Evolutionary conservation across 1,140 invertebrate genomes (phyloP).

Genomic region (Calliopsis andreniformis): DNA sequence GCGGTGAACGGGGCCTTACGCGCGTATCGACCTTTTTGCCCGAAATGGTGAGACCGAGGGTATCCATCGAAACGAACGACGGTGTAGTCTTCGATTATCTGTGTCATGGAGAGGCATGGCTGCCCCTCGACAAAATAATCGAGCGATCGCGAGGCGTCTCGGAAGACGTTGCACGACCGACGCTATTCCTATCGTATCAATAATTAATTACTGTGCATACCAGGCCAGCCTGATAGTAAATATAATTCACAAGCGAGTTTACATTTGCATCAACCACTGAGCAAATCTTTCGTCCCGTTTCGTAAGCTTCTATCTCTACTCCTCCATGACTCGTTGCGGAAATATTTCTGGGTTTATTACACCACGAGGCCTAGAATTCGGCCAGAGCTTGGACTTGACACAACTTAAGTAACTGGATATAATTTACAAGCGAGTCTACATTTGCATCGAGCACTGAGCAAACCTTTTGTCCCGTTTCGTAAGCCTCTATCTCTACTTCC

Average conservation of each 20-base stretch:
- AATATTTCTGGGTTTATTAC: too few species aligned
- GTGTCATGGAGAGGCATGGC: constrained; percentile 27
- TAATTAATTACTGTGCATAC: constrained; percentile 49
- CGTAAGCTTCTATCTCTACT: too few species aligned
- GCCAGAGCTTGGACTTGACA: neutral
- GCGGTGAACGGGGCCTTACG: constrained; percentile 70
- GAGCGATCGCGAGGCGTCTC: constrained; percentile 2
- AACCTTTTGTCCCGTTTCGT: too few species aligned
- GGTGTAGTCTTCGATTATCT: constrained; percentile 56
- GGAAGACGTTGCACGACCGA: too few species aligned
- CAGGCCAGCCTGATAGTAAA: neutral
- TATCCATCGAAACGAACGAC: constrained; percentile 62
- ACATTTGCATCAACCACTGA: neutral
- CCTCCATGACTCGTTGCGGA: too few species aligned
- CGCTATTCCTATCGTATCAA: too few species aligned
- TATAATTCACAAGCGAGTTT: neutral
- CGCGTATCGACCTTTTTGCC: constrained; percentile 73
- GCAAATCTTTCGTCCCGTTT: too few species aligned
- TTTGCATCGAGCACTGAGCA: too few species aligned
- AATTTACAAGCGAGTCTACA: too few species aligned
- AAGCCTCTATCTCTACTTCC: too few species aligned
- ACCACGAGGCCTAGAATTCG: too few species aligned
- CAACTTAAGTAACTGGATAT: too few species aligned
- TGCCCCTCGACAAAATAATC: neutral
- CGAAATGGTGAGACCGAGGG: constrained; percentile 73